Evolutionary conservation across 1,140 invertebrate genomes (phyloP).

Genomic region (Panagrolaimus sp.): DNA sequence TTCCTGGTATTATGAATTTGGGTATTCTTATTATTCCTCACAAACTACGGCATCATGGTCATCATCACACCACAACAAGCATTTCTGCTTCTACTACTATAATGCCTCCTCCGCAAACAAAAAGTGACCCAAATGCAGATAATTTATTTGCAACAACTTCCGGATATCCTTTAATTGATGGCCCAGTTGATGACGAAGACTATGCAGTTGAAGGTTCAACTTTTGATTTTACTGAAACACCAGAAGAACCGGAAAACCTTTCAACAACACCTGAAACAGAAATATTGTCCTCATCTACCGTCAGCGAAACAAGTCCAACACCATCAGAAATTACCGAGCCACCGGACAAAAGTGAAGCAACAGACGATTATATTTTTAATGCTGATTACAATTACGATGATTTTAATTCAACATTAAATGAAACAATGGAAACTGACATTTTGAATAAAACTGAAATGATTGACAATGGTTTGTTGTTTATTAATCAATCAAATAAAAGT

Average conservation of each 20-base stretch:
- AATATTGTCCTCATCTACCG: neutral
- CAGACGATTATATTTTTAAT: neutral
- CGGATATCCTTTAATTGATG: neutral
- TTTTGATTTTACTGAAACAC: neutral
- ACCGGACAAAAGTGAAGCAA: neutral
- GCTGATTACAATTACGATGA: constrained; percentile 9
- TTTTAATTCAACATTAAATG: constrained; percentile 2
- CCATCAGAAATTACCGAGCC: no score
- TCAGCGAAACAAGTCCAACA: neutral
- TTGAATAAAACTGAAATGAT: neutral
- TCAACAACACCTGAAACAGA: neutral
- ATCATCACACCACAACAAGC: neutral
- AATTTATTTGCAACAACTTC: neutral
- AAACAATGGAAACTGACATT: neutral
- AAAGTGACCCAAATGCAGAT: neutral
- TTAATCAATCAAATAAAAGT: neutral
- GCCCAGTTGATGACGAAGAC: constrained; percentile 4
- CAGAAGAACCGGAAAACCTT: neutral
- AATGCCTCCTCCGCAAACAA: neutral
- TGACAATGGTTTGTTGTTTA: neutral
- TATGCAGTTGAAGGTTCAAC: neutral
- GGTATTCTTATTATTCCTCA: neutral
- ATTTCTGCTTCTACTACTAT: neutral
- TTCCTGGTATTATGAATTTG: neutral
- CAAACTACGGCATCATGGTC: neutral